Evolutionary conservation across 1,140 invertebrate genomes (phyloP).

Genomic region (Drosophila malerkotliana): DNA sequence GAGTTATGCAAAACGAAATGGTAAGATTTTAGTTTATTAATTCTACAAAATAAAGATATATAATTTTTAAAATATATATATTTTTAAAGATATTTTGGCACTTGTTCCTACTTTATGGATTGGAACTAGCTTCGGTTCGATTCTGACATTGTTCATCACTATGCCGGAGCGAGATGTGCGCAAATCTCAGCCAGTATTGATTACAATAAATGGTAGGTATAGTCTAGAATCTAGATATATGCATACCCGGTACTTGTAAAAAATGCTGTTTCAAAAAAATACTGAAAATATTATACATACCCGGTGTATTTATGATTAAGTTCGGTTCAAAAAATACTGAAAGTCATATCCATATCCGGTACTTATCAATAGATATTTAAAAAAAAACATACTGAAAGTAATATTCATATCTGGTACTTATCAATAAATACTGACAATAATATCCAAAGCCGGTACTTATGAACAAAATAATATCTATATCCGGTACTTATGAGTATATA

Average conservation of each 20-base stretch:
- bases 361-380: not conserved
- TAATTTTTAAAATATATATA: not conserved
- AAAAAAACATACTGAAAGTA: not conserved
- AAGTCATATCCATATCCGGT: not conserved
- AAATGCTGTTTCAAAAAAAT: no score
- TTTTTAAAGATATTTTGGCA: constrained; percentile 69
- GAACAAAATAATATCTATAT: not conserved
- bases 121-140: constrained; percentile 97
- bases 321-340: no score
- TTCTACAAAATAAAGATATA: not conserved
- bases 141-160: constrained; percentile 95
- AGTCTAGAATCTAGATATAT: not conserved
- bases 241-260: not conserved
- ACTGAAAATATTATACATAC: no score
- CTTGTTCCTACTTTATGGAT: constrained; percentile 94
- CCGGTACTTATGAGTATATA: not conserved
- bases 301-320: no score
- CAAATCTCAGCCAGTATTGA: constrained; percentile 93
- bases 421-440: no score
- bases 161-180: constrained; percentile 92
- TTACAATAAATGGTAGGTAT: constrained; percentile 93
- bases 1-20: constrained; percentile 96
- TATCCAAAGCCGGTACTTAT: not conserved
- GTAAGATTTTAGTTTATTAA: constrained; percentile 85
- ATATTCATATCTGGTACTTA: no score